These are phyloP conservation scores for Tyria jacobaeae DNA, from an alignment of 2,888 invertebrate species.

Conservation along the genomic window DNA sequence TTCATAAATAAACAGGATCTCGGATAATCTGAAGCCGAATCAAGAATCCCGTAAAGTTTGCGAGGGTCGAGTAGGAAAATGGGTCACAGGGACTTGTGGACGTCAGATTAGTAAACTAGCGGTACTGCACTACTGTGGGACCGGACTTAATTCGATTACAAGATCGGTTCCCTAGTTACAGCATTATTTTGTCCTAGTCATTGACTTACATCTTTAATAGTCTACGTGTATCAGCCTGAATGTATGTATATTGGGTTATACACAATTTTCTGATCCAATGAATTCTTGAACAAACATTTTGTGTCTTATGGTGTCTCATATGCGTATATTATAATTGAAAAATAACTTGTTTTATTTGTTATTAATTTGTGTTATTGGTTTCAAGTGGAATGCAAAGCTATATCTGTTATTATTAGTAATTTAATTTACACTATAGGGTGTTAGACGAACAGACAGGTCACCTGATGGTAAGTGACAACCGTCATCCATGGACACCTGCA, in stretches of 20 bases:
- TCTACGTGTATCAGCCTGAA: neutral
- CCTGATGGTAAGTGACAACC: too few relatives aligned
- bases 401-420: too few relatives aligned
- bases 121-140: slow-evolving; percentile 15
- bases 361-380: too few relatives aligned
- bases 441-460: too few relatives aligned
- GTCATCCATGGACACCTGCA: too few relatives aligned
- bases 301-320: neutral
- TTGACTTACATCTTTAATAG: slow-evolving; percentile 7
- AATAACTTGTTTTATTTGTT: too few relatives aligned
- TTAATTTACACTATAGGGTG: too few relatives aligned
- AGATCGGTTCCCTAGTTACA: slow-evolving; percentile 17
- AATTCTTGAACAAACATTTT: too few relatives aligned
- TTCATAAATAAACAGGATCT: slow-evolving; percentile 33
- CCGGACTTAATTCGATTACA: slow-evolving; percentile 25
- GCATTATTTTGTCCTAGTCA: slow-evolving; percentile 11
- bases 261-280: neutral
- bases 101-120: slow-evolving; percentile 24
- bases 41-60: slow-evolving; percentile 30
- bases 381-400: too few relatives aligned
- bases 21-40: slow-evolving; percentile 31
- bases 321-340: too few relatives aligned
- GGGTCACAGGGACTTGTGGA: slow-evolving; percentile 25
- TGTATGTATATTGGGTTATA: neutral
- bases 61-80: slow-evolving; percentile 28